Percentiles rank a stretch among this genome's conserved stretches.
Evolutionary conservation across 2,797 vertebrate species (phyloP).

Genomic region (Ctenosaura bakeri): DNA sequence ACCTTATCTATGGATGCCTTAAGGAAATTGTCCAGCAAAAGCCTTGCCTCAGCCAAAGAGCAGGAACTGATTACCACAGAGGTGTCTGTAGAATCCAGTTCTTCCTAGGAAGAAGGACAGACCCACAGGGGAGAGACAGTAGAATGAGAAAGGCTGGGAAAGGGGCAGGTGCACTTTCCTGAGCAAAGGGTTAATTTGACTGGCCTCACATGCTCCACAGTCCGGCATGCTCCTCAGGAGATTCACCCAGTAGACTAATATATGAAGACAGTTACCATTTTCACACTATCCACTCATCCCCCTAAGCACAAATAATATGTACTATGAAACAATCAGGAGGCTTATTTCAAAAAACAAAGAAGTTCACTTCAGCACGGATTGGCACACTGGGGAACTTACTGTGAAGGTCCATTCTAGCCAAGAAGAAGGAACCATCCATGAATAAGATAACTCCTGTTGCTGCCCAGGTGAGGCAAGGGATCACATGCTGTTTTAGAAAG

Average conservation of each 20-base stretch:
- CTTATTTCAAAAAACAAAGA: neutral
- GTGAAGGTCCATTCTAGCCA: too few relatives aligned
- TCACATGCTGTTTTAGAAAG: too few relatives aligned
- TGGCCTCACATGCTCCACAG: neutral
- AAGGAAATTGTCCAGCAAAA: constrained; percentile 95
- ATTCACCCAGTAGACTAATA: neutral
- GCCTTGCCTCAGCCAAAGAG: constrained; percentile 94
- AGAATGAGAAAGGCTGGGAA: neutral
- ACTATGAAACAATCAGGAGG: neutral
- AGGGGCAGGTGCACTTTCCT: neutral
- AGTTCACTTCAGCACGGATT: neutral
- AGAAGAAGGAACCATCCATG: too few relatives aligned
- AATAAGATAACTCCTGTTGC: too few relatives aligned
- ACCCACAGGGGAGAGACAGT: rapidly evolving
- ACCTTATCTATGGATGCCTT: constrained; percentile 98
- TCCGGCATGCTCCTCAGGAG: neutral
- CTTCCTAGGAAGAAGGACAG: constrained; percentile 83
- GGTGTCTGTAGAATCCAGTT: constrained; percentile 96
- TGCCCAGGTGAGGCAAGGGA: too few relatives aligned
- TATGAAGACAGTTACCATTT: neutral
- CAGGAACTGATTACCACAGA: constrained; percentile 98
- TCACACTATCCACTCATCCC: neutral
- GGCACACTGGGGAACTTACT: too few relatives aligned
- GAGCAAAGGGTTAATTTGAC: neutral
- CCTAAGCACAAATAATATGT: neutral